Conservation (phyloP, 2,888 invertebrate species). For the Agrypnus murinus region DNA sequence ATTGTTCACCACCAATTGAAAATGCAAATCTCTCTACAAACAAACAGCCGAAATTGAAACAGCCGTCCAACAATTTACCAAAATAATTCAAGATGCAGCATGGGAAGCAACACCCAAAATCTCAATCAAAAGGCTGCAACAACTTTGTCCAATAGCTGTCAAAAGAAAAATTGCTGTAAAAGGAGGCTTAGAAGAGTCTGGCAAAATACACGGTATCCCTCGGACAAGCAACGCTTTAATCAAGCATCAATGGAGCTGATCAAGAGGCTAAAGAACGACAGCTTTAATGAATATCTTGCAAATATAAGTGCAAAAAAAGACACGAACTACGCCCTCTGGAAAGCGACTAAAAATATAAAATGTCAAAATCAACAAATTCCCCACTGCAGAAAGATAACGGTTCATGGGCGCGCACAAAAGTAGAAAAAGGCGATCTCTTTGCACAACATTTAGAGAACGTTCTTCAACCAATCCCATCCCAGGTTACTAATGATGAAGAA, state of each 20-base stretch:
- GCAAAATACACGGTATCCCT: slow-evolving; percentile 12
- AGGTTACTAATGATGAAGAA: background rate
- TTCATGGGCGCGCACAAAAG: no score
- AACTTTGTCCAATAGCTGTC: slow-evolving; percentile 12
- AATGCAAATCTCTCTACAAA: slow-evolving; percentile 14
- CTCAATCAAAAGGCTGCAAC: slow-evolving; percentile 3
- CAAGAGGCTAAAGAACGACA: no score
- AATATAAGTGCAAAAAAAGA: no score
- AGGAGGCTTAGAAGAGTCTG: slow-evolving; percentile 8
- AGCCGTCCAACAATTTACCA: slow-evolving; percentile 15
- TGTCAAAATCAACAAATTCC: no score
- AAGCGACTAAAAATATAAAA: no score
- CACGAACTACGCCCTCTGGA: no score
- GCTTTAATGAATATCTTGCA: no score
- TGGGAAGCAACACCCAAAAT: slow-evolving; percentile 19
- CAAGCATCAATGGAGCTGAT: slow-evolving; percentile 22
- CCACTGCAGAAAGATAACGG: no score
- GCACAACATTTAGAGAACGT: no score
- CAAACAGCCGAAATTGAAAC: slow-evolving; percentile 7
- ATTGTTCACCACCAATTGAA: background rate
- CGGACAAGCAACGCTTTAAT: slow-evolving; percentile 10
- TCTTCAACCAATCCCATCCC: slow-evolving; percentile 8
- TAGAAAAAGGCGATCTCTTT: no score
- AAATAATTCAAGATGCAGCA: slow-evolving; percentile 18
- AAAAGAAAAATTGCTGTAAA: slow-evolving; percentile 28